These are phyloP conservation scores for Eupeodes luniger DNA, from an alignment of 2,888 invertebrate species.

Conservation along the genomic window DNA sequence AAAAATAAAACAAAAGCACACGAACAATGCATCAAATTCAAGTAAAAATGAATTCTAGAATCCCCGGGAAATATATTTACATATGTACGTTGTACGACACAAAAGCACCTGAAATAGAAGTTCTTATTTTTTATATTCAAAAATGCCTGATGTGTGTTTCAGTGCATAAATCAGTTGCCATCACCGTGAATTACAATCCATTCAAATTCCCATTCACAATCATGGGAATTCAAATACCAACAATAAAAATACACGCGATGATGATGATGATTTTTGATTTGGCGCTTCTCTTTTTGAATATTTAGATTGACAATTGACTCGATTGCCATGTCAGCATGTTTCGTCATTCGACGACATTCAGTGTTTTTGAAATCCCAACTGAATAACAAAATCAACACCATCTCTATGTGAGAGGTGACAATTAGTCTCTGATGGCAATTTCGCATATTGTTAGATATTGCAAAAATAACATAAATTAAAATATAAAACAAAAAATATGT, in stretches of 20 bases:
- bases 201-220: background rate
- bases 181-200: slow-evolving; percentile 24
- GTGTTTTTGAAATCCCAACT: slow-evolving; percentile 47
- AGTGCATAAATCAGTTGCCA: slow-evolving; percentile 23
- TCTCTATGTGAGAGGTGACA: slow-evolving; percentile 65
- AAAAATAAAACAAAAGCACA: slow-evolving; percentile 10
- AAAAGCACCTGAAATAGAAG: background rate
- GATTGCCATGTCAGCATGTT: slow-evolving; percentile 35
- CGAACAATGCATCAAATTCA: slow-evolving; percentile 12
- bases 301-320: slow-evolving; percentile 46
- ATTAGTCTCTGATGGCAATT: slow-evolving; percentile 66
- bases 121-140: background rate
- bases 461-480: slow-evolving; percentile 38
- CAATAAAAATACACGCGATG: too few species aligned
- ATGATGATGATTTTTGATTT: background rate
- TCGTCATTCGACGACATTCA: slow-evolving; percentile 10
- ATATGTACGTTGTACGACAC: background rate
- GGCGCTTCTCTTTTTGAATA: slow-evolving; percentile 23
- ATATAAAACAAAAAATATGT: background rate
- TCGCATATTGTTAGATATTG: slow-evolving; percentile 46
- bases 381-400: slow-evolving; percentile 58
- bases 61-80: background rate
- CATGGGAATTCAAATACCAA: slow-evolving; percentile 17
- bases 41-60: slow-evolving; percentile 9
- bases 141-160: background rate